Percentiles rank a stretch among this genome's conserved stretches.
These are phyloP conservation scores for Saxidomus purpurata DNA, from an alignment of 1,140 invertebrate genomes.

Conservation along the genomic window DNA sequence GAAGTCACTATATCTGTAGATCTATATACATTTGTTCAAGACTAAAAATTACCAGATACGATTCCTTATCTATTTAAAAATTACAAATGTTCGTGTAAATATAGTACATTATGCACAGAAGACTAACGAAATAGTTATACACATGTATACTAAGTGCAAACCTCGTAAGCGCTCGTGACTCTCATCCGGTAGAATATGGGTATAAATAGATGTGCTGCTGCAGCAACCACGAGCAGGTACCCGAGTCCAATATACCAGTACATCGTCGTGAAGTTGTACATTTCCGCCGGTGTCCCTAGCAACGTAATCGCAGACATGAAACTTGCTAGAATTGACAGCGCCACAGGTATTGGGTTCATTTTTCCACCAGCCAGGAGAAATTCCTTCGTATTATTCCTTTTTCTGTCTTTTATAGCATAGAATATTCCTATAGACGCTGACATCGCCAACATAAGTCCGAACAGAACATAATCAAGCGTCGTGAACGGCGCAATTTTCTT, in stretches of 20 bases:
- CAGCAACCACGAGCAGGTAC: constrained; percentile 90
- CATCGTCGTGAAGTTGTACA: constrained; percentile 78
- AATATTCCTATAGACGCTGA: constrained; percentile 91
- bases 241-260: constrained; percentile 72
- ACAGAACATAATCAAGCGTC: constrained; percentile 74
- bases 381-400: constrained; percentile 94
- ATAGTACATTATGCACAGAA: too few species aligned
- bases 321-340: constrained; percentile 87
- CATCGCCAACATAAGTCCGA: constrained; percentile 69
- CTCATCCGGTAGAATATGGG: constrained; percentile 96
- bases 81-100: too few species aligned
- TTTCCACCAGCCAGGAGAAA: constrained; percentile 92
- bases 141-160: constrained; percentile 8
- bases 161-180: constrained; percentile 95
- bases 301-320: constrained; percentile 97
- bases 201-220: constrained; percentile 91
- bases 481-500: constrained; percentile 63
- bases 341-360: constrained; percentile 88
- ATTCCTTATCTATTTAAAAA: too few species aligned
- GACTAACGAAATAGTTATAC: too few species aligned
- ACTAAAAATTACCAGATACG: too few species aligned
- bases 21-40: too few species aligned
- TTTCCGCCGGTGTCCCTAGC: constrained; percentile 88
- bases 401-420: constrained; percentile 93
- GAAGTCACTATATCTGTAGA: too few species aligned